These are phyloP conservation scores for Zosterops japonicus DNA, from an alignment of 2,113 vertebrate species.

Conservation along the genomic window DNA sequence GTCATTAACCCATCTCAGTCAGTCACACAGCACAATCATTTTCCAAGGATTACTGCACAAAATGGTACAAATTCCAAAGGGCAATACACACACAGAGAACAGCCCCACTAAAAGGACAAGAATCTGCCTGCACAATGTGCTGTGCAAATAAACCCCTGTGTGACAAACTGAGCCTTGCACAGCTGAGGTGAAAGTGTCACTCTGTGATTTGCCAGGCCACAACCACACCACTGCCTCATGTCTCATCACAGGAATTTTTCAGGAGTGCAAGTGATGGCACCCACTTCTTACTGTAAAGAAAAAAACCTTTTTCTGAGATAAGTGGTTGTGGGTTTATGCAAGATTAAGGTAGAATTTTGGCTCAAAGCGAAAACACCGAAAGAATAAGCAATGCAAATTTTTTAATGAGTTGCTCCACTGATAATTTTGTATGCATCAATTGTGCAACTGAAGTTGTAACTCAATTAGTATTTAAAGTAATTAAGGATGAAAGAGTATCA, in stretches of 20 bases:
- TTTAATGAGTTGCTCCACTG: not conserved
- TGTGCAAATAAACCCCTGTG: not conserved
- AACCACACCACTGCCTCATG: not conserved
- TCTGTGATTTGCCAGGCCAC: not conserved
- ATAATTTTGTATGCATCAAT: not conserved
- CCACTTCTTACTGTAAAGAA: not conserved
- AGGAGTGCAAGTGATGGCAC: not conserved
- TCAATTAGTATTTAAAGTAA: slow-evolving; percentile 46
- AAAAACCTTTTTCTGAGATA: not conserved
- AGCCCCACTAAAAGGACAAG: not conserved
- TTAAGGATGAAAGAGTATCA: slow-evolving; percentile 11
- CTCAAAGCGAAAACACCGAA: not conserved
- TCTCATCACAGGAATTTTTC: not conserved
- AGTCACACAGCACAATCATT: not conserved
- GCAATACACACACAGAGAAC: not conserved
- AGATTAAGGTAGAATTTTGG: not conserved
- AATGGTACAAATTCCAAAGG: not conserved
- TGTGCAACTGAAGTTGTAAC: slow-evolving; percentile 13
- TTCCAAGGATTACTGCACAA: not conserved
- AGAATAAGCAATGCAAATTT: not conserved
- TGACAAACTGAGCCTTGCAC: not conserved
- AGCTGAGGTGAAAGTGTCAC: not conserved
- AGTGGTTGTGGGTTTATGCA: not conserved
- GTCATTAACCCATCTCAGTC: not conserved
- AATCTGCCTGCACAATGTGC: not conserved